phyloP scores from a whole-genome alignment of 2,888 invertebrate species.

The Acrobasis suavella region DNA sequence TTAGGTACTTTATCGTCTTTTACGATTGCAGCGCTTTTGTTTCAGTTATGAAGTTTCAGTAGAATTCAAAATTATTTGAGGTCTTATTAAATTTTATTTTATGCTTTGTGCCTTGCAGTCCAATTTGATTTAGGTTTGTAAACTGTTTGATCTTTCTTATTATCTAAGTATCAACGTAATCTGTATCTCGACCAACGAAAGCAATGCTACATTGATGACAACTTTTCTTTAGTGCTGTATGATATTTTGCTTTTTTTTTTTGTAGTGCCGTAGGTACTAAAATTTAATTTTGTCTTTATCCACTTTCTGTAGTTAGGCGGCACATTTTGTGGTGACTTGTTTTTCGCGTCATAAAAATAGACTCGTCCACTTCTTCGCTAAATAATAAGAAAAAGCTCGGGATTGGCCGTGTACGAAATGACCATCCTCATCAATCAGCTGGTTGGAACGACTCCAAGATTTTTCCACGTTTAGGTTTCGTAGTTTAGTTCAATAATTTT shows the following conservation, averaged over 20 bases:
- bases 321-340: constrained; percentile 73
- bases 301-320: constrained; percentile 53
- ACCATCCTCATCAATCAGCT: constrained; percentile 83
- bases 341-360: constrained; percentile 79
- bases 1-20: constrained; percentile 32
- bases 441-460: constrained; percentile 79
- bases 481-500: constrained; percentile 77
- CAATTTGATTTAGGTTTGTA: too few species aligned
- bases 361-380: constrained; percentile 77
- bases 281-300: constrained; percentile 34
- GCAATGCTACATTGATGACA: too few species aligned
- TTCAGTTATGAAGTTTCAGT: neutral
- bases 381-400: constrained; percentile 81
- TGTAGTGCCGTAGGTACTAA: neutral
- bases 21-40: neutral
- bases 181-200: too few species aligned
- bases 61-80: too few species aligned
- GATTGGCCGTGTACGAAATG: constrained; percentile 82
- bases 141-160: too few species aligned
- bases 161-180: too few species aligned
- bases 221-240: too few species aligned
- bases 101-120: too few species aligned
- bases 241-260: neutral
- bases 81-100: too few species aligned
- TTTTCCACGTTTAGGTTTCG: constrained; percentile 81